These are phyloP conservation scores for Hedychridium roseum DNA, from an alignment of 2,888 invertebrate genomes.

Conservation along the genomic window DNA sequence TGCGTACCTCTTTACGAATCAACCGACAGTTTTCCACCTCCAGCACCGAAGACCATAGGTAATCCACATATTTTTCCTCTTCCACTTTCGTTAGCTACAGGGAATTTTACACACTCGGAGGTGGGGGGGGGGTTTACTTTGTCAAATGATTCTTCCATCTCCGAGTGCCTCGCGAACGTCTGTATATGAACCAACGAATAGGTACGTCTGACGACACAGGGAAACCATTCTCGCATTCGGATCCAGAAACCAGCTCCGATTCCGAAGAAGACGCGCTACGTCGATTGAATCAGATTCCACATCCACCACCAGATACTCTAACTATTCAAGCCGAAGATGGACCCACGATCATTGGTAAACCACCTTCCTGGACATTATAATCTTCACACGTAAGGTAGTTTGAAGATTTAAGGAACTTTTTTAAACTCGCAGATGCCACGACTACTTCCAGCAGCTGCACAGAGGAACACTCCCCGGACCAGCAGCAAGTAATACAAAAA, in stretches of 20 bases:
- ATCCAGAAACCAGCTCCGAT: slow-evolving; percentile 76
- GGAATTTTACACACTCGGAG: too few species aligned
- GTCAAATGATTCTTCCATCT: too few species aligned
- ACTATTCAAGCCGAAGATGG: slow-evolving; percentile 66
- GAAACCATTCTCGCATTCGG: slow-evolving; percentile 71
- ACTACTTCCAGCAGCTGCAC: slow-evolving; percentile 47
- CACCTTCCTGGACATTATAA: not conserved
- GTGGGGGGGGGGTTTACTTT: too few species aligned
- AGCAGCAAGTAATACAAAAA: slow-evolving; percentile 40
- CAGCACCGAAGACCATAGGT: slow-evolving; percentile 59
- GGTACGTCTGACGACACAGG: too few species aligned
- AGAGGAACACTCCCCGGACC: slow-evolving; percentile 49
- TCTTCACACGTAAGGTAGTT: too few species aligned
- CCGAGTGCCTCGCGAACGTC: too few species aligned
- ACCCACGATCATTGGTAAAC: slow-evolving; percentile 51
- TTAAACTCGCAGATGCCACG: slow-evolving; percentile 43
- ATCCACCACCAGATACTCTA: slow-evolving; percentile 55
- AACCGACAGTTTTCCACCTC: slow-evolving; percentile 52
- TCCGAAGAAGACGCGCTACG: slow-evolving; percentile 77
- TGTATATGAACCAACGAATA: too few species aligned
- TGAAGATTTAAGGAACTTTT: too few species aligned
- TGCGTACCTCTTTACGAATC: slow-evolving; percentile 62
- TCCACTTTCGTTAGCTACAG: too few species aligned
- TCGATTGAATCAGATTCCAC: slow-evolving; percentile 63
- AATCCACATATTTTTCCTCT: slow-evolving; percentile 26